Evolutionary conservation across 2,797 vertebrate species (phyloP).

Genomic region (Pantherophis alleghaniensis): DNA sequence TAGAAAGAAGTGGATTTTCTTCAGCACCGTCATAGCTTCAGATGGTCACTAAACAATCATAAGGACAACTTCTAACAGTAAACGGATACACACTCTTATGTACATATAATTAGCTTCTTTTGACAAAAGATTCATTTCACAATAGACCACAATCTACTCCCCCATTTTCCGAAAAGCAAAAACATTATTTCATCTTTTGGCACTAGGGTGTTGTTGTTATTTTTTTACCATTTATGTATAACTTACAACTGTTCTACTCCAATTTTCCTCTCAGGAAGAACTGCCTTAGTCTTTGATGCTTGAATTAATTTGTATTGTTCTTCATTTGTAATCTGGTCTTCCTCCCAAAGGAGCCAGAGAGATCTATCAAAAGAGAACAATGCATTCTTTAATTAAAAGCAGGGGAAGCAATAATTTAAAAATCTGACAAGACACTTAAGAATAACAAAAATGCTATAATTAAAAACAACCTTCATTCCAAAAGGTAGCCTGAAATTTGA

Average conservation of each 20-base stretch:
- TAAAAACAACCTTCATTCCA: background rate
- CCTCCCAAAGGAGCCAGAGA: background rate
- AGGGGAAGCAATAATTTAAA: background rate
- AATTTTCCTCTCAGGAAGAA: background rate
- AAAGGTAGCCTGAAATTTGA: background rate
- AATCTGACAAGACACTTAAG: background rate
- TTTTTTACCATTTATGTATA: no score
- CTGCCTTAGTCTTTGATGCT: background rate
- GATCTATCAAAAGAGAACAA: background rate
- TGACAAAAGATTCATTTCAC: background rate
- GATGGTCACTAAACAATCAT: background rate
- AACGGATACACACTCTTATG: background rate
- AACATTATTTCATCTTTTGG: background rate
- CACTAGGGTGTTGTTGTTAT: no score
- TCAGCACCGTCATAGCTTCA: background rate
- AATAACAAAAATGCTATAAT: background rate
- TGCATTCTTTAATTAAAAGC: background rate
- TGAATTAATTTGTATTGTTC: background rate
- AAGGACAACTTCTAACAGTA: background rate
- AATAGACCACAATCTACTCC: background rate
- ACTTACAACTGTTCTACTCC: background rate
- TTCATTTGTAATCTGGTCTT: background rate
- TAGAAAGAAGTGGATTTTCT: background rate
- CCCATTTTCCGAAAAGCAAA: background rate
- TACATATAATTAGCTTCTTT: background rate